Percentiles rank a stretch among this genome's conserved stretches.
Conservation (phyloP, 1,140 invertebrate genomes). For the Sycophaga agraensis region DNA sequence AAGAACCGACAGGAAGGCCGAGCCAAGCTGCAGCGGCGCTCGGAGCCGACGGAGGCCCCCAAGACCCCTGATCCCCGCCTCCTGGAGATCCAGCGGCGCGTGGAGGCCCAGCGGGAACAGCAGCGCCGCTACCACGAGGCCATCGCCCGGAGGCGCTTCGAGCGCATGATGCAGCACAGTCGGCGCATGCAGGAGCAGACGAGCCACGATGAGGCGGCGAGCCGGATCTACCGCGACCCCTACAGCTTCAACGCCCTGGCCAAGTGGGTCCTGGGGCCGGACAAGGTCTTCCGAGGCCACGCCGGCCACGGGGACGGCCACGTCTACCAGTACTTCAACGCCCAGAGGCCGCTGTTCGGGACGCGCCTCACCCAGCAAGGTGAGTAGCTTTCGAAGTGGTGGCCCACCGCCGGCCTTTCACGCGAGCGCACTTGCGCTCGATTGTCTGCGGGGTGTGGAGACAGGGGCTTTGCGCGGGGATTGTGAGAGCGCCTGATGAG, state of each 20-base stretch:
- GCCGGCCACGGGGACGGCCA: conserved; percentile 21
- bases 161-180: neutral
- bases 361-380: conserved; percentile 12
- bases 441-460: neutral
- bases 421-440: no score
- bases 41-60: neutral
- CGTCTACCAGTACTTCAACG: conserved; percentile 23
- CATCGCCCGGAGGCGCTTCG: neutral
- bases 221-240: conserved; percentile 25
- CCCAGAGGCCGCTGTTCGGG: conserved; percentile 13
- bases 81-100: neutral
- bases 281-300: conserved; percentile 2
- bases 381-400: conserved; percentile 19
- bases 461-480: neutral
- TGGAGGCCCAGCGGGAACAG: conserved; percentile 6
- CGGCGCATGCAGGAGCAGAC: neutral
- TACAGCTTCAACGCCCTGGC: conserved; percentile 35
- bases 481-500: neutral
- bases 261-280: conserved; percentile 1
- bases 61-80: neutral
- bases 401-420: no score
- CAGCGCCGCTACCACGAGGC: conserved; percentile 11
- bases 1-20: conserved; percentile 34
- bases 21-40: conserved; percentile 12
- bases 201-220: neutral